Evolutionary conservation across 2,113 vertebrate species (phyloP), one percentile per base, ranked within the genome.

Genomic region (Bostrychus sinensis): DNA sequence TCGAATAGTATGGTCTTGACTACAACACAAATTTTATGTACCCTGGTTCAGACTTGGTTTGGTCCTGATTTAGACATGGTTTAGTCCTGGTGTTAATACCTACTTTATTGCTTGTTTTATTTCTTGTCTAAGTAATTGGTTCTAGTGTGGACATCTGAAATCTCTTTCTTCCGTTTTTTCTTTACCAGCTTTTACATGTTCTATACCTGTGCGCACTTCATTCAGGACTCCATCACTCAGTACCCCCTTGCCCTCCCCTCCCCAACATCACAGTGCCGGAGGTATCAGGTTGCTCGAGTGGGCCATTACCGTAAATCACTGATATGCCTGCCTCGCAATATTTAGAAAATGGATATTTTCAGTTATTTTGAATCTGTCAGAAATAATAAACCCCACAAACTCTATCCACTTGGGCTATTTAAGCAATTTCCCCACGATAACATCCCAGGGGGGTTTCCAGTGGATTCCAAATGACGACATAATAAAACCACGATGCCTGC

Each of bases 361-460:
- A 79, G 79, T 86, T 91, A 88, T 91, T 91, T 89, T 89, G 82
- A 89, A 86, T 77, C 84, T 69, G 75, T 89, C 84, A 79, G 82
- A 90, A 88, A 91, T 91, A 89, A 90, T 92, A 90, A 89, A 90
- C 45, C 75, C 37, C 72, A 70, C 80, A 83, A 88, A 90, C 85
- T 90, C 74, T 88, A 87, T 86, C 82, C 86, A 88, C 89, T 91
- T 89, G 75, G 84, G 84, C 88, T 91, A 86, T 87, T 91, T 86
- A 88, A 91, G 88, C 90, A 91, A 89, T 90, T 91, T 91, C 77
- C 69, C 80, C 65, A 36, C 85, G 87, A 90, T 89, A 83, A 77
- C 75, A 61, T 87, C 91, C 89, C 56, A 20, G 62, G 85, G 91
- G 89, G 83, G 70, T 89, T 84, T 87, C 77, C 83, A 82, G 86